Evolutionary conservation across 2,113 vertebrate genomes (phyloP), one percentile per base, ranked within the genome.

Genomic region (Cervus canadensis): DNA sequence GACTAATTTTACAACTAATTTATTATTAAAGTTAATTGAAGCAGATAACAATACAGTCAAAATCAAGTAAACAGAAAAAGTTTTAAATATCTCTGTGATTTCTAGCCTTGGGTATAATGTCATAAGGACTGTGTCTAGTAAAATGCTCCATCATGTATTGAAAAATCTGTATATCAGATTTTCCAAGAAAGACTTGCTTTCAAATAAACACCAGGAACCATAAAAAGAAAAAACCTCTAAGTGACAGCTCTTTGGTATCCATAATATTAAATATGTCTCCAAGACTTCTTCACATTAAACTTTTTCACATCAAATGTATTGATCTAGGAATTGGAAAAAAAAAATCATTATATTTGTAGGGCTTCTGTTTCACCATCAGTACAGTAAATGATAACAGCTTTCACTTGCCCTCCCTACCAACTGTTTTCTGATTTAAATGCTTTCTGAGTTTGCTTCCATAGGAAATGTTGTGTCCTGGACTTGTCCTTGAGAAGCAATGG

Each of bases 1-100:
- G 59, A 89, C 92, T 60, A 83, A 67, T 86, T 78, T 90, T 95
- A 54, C 17, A 83, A 71, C 17, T 87, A 76, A 78, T 78, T 95
- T 88, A 43, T 90, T 90, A 64, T 45, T 92, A 57, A 89, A 95
- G 74, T 60, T 79, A 93, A 71, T 5, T 84, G 36, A 97, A 81
- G 45, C 21, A 91, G 52, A 43, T n/a, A 62, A 16, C 43, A 97
- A 92, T 25, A 95, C 21, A 91, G 90, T 90, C 19, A 91, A 43
- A 93, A 52, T 9, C 52, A 93, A 93, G 45, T 45, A 97, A 96
- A 84, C 3, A 26, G 54, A 45, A 91, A 91, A 88, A 43, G 6
- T 60, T 28, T 33, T 54, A 88, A 74, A 59, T 13, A 60, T 8
- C 48, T 64, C 30, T 52, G 52, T 97, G 36, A 78, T 67, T 81